Evolutionary conservation across 2,797 vertebrate genomes (phyloP).

Genomic region (Steatocranus sp.): DNA sequence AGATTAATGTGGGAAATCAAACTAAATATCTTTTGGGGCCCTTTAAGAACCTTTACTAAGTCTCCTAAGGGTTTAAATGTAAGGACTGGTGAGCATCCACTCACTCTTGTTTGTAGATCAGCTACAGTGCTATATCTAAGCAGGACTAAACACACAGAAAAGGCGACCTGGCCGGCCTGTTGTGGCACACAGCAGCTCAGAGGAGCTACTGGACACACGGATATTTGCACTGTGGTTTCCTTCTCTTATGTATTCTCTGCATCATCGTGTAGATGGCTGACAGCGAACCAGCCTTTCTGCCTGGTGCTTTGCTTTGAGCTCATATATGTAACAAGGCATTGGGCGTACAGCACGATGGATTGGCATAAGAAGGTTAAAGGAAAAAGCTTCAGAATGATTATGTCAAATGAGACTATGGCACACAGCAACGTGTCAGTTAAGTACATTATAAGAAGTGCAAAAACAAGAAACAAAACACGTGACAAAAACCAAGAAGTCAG

Average conservation of each 20-base stretch:
- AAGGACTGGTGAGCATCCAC: not conserved
- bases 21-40: not conserved
- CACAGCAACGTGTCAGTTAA: slow-evolving; percentile 32
- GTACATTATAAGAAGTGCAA: slow-evolving; percentile 18
- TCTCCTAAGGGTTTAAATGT: not conserved
- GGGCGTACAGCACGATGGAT: slow-evolving; percentile 63
- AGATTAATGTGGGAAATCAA: not conserved
- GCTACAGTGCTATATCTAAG: slow-evolving; percentile 42
- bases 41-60: not conserved
- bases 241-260: slow-evolving; percentile 18
- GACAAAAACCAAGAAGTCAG: slow-evolving; percentile 20
- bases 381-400: slow-evolving; percentile 33
- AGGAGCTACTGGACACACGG: slow-evolving; percentile 41
- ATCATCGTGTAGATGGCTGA: slow-evolving; percentile 8
- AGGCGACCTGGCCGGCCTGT: slow-evolving; percentile 50
- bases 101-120: slow-evolving; percentile 1
- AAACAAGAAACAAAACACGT: slow-evolving; percentile 7
- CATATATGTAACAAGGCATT: slow-evolving; percentile 56
- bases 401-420: slow-evolving; percentile 62
- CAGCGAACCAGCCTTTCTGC: slow-evolving; percentile 36
- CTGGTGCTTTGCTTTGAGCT: slow-evolving; percentile 20
- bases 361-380: slow-evolving; percentile 43
- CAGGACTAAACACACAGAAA: slow-evolving; percentile 34
- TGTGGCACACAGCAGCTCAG: slow-evolving; percentile 39
- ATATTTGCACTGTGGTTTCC: slow-evolving; percentile 27